Percentiles rank a stretch among this genome's conserved stretches.
Conservation (phyloP, 1,140 invertebrate species). For the Onthophagus taurus region DNA sequence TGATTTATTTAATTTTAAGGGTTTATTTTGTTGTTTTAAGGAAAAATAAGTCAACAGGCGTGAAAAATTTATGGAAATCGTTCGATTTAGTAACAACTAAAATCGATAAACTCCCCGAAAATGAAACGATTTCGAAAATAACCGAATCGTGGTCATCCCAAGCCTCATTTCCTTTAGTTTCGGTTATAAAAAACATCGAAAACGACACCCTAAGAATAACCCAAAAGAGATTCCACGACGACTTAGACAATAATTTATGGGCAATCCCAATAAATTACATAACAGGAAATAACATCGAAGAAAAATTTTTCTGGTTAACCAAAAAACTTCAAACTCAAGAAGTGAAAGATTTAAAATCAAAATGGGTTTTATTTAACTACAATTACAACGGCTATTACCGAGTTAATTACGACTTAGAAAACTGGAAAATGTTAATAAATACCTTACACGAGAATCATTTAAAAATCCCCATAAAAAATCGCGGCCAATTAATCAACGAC, state of each 20-base stretch:
- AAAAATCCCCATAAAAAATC: constrained; percentile 53
- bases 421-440: constrained; percentile 47
- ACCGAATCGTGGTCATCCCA: constrained; percentile 56
- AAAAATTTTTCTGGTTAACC: constrained; percentile 8
- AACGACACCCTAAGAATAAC: constrained; percentile 36
- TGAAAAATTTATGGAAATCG: constrained; percentile 27
- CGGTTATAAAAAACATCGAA: constrained; percentile 44
- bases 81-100: constrained; percentile 23
- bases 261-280: constrained; percentile 46
- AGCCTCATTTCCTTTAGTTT: constrained; percentile 56
- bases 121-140: constrained; percentile 38
- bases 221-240: constrained; percentile 36
- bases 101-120: constrained; percentile 20
- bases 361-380: constrained; percentile 46
- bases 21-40: constrained; percentile 18
- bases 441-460: constrained; percentile 38
- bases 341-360: not conserved
- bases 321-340: constrained; percentile 6
- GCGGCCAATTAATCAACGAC: constrained; percentile 55
- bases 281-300: constrained; percentile 20
- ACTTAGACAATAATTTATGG: constrained; percentile 33
- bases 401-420: constrained; percentile 53
- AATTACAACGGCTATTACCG: constrained; percentile 45
- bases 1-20: not conserved
- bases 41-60: constrained; percentile 23